A percentile compares a stretch with the other conserved stretches of the same genome.
Evolutionary conservation across 2,113 vertebrate genomes (phyloP).

Genomic region (Bufo gargarizans): DNA sequence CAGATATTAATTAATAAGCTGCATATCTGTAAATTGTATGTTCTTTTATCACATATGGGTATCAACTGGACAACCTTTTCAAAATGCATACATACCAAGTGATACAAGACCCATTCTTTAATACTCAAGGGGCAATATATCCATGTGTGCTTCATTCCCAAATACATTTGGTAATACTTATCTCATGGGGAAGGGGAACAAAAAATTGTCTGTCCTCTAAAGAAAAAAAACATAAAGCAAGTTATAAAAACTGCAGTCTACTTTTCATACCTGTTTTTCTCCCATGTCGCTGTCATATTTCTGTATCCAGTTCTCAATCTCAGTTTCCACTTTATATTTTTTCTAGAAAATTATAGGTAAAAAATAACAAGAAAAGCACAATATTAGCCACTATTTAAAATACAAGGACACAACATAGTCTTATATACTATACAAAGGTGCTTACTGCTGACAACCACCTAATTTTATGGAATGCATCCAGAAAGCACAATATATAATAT

Average conservation of each 20-base stretch:
- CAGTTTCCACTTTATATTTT: conserved; percentile 75
- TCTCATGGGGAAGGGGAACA: neutral
- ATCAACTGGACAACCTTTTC: no score
- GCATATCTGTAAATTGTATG: no score
- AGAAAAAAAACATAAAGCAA: neutral
- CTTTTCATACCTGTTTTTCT: conserved; percentile 80
- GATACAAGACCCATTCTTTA: neutral
- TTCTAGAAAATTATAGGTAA: conserved; percentile 71
- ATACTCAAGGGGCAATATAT: neutral
- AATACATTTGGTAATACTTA: neutral
- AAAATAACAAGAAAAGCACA: neutral
- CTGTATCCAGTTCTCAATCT: conserved; percentile 83
- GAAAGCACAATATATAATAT: neutral
- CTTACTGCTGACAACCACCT: neutral
- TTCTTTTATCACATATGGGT: no score
- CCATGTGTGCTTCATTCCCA: neutral
- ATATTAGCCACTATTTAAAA: neutral
- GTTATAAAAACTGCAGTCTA: neutral
- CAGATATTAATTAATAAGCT: no score
- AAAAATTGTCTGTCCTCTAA: neutral
- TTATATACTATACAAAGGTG: neutral
- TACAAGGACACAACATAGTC: neutral
- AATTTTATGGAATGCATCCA: neutral
- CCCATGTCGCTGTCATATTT: conserved; percentile 81
- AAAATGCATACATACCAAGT: neutral